phyloP scores from a whole-genome alignment of 1,140 invertebrate species.

The Meloidogyne floridensis region DNA sequence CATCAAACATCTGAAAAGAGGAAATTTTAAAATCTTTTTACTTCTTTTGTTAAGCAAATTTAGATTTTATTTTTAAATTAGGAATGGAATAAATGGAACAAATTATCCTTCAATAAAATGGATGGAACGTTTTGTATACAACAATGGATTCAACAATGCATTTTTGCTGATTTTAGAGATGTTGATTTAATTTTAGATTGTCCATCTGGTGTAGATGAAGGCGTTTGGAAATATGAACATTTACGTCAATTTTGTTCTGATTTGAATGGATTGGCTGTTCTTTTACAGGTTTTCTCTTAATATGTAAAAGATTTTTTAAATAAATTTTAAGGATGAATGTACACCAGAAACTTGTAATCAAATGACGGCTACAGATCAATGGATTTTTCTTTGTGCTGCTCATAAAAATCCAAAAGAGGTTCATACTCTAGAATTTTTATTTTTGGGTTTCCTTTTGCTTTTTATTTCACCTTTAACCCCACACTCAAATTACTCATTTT shows the following conservation, averaged over 20 bases:
- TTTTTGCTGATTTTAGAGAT: slow-evolving; percentile 85
- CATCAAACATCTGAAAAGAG: no score
- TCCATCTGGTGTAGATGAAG: slow-evolving; percentile 95
- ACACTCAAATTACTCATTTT: no score
- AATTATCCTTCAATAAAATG: slow-evolving; percentile 98
- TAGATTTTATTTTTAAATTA: slow-evolving; percentile 66
- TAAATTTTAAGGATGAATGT: slow-evolving; percentile 82
- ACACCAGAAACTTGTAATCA: slow-evolving; percentile 93
- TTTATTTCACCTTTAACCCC: no score
- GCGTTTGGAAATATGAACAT: slow-evolving; percentile 99
- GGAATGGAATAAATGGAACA: slow-evolving; percentile 96
- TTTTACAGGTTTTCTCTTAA: slow-evolving; percentile 69
- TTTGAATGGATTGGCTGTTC: slow-evolving; percentile 90
- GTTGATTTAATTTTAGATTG: slow-evolving; percentile 91
- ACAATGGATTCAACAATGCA: slow-evolving; percentile 97
- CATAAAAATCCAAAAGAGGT: slow-evolving; percentile 98
- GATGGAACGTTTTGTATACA: slow-evolving; percentile 96
- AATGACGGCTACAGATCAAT: slow-evolving; percentile 99
- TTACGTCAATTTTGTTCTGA: slow-evolving; percentile 77
- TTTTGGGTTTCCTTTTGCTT: no score
- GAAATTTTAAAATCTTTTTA: neutral
- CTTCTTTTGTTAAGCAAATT: neutral
- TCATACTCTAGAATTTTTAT: no score
- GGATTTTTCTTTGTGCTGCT: slow-evolving; percentile 87
- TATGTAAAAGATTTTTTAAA: neutral